Conservation (phyloP, 2,797 vertebrate species). For the Acipenser ruthenus region DNA sequence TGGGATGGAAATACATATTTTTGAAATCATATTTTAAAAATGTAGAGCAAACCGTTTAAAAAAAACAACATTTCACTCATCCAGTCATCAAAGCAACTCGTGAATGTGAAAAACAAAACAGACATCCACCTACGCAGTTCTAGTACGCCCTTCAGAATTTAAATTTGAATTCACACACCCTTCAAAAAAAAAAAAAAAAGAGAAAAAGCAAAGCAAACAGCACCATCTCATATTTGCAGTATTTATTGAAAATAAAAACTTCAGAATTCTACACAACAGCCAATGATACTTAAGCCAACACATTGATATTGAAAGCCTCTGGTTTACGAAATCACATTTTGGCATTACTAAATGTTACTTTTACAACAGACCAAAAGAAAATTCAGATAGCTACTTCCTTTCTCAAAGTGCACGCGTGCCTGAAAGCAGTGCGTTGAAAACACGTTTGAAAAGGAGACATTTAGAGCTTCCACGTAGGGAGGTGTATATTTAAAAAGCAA, state of each 20-base stretch:
- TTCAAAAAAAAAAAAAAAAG: background rate
- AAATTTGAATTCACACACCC: too few species aligned
- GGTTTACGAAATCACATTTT: slow-evolving; percentile 8
- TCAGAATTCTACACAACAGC: slow-evolving; percentile 11
- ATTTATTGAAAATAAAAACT: slow-evolving; percentile 13
- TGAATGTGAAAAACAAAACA: too few species aligned
- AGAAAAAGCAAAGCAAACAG: background rate
- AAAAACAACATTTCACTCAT: too few species aligned
- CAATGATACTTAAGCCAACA: slow-evolving; percentile 14
- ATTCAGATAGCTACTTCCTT: slow-evolving; percentile 3
- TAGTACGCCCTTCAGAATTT: too few species aligned
- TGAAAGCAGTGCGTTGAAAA: background rate
- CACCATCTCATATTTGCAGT: too few species aligned
- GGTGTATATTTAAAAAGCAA: background rate
- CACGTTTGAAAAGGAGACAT: slow-evolving; percentile 1
- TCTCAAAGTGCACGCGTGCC: background rate
- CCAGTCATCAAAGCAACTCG: too few species aligned
- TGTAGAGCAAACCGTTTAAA: too few species aligned
- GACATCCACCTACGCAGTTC: too few species aligned
- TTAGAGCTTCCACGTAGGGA: background rate
- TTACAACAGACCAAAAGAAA: background rate
- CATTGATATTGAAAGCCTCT: slow-evolving; percentile 13
- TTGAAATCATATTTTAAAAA: too few species aligned
- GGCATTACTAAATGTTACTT: slow-evolving; percentile 3
- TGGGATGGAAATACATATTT: too few species aligned